Evolutionary conservation across 2,113 vertebrate species (phyloP), one percentile per base, ranked within the genome.

Genomic region (Todiramphus chloris): DNA sequence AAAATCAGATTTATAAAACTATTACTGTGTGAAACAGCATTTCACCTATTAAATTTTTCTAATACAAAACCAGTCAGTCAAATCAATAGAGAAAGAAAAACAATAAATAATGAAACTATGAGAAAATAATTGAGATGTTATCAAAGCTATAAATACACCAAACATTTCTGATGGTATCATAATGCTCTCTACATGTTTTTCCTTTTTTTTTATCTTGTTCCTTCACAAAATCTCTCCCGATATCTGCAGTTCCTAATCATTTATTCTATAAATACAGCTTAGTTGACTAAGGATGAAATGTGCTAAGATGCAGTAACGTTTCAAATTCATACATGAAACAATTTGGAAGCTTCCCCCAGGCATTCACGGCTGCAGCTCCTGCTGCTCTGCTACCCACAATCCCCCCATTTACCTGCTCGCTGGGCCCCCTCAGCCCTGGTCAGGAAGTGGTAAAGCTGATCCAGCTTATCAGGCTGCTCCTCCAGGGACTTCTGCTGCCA

Each of bases 401-500:
- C 91, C 97, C 94, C 90, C 77, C 80, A 66, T 96, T 95, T 98
- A 99, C 99, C 98, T 98, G 98, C 98, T 97, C 90, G 93, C 80
- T 96, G 98, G 8, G 98, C 98, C 80, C 89, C 90, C 97, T 98
- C 99, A 53, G 96, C 98, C 96, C 97, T 97, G 97, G 98, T 99
- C 98, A 99, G 98, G 98, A 99, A 98, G 98, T 97, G 94, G 97
- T 97, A 98, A 98, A 99, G 98, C 97, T 98, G 97, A 98, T 99
- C 98, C 98, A 99, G 98, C 97, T 99, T 98, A 95, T 99, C 97
- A 37, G 98, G 98, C 98, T 98, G 98, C 75, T 98, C 98, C 98
- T 98, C 98, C 94, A 98, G 96, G 93, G 98, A 98, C 83, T 94
- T 98, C 97, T 99, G 98, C 93, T 97, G 94, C 99, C 99, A 99